Conservation (phyloP, 2,113 vertebrate genomes). For the Oryzias woworae region DNA sequence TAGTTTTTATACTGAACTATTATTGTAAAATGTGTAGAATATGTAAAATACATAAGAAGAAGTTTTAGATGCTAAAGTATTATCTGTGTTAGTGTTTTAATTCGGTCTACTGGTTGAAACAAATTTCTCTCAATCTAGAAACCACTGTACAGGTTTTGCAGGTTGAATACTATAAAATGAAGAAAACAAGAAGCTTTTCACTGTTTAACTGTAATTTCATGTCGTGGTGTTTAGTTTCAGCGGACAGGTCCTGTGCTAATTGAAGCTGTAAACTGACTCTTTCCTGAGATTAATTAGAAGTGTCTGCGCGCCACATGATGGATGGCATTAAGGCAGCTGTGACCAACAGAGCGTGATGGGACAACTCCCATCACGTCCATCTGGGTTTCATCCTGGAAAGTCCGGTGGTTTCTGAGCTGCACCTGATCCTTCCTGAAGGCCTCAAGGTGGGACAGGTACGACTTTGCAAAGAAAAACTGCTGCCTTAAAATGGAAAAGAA, state of each 20-base stretch:
- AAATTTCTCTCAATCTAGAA: too few species aligned
- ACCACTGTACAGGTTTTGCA: background rate
- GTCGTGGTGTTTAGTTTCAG: fast-evolving
- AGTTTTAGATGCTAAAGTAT: background rate
- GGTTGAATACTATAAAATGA: background rate
- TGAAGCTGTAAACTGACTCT: conserved; percentile 14
- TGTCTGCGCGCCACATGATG: conserved; percentile 36
- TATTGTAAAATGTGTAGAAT: too few species aligned
- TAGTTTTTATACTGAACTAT: too few species aligned
- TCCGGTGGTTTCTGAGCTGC: conserved; percentile 68
- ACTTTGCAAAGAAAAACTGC: too few species aligned
- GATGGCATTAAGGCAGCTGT: conserved; percentile 47
- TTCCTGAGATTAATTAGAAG: conserved; percentile 32
- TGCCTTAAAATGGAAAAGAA: too few species aligned
- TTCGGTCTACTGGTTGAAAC: background rate
- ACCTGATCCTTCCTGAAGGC: conserved; percentile 53
- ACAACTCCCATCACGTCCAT: conserved; percentile 18
- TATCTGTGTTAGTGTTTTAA: background rate
- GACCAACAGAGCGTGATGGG: conserved; percentile 38
- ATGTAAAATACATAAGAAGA: too few species aligned
- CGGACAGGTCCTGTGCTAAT: conserved; percentile 4
- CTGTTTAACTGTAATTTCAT: background rate
- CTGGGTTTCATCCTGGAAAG: conserved; percentile 68
- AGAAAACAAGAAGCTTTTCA: background rate
- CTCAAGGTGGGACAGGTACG: background rate